Evolutionary conservation across 2,888 invertebrate species (phyloP), one percentile per base, ranked within the genome.

Genomic region (Cylloceria caligata): DNA sequence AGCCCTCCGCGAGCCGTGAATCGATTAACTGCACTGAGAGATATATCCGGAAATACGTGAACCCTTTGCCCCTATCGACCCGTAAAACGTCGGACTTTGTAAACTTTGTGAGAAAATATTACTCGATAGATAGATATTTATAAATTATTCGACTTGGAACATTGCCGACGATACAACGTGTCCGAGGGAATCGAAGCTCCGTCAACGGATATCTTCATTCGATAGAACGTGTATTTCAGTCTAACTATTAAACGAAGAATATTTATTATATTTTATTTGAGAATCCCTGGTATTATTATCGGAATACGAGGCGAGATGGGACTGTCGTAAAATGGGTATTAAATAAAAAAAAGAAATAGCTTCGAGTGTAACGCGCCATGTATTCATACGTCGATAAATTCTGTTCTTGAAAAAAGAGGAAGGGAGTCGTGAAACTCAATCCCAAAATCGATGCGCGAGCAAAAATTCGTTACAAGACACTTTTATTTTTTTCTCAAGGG

Each of bases 1-100:
- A 49, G 19, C 47, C 34, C 30, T 19, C 3, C 52, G 30, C 49
- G 62, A 39, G 9, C 49, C 65, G 60, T 55, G 55, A 60, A 80
- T 60, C 80, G 80, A 80, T 80, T 34, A 76, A 67, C 69, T 64
- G 21, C 49, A 47, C 21, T 5, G 9, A 2, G n/a, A 60, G 64
- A 76, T 60, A 62, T 49, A 80, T 71, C 71, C 80, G 80, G 80
- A 80, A 80, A 80, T 80, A 72, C 52, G 64, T 60, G 57, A 67
- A 72, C 68, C 67, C 36, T 39, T n/a, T 24, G 65, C 65, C 75
- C 80, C 80, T 76, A 5, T 60, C 52, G 57, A 71, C 64, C 75
- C 57, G 65, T 60, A 9, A 49, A 75, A 80, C 71, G 49, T 71
- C 49, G 7, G 57, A 71, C 55, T 76, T 42, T 49, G 57, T 72